Evolutionary conservation across 2,888 invertebrate species (phyloP), one percentile per base, ranked within the genome.

Genomic region (Hipparchia semele): DNA sequence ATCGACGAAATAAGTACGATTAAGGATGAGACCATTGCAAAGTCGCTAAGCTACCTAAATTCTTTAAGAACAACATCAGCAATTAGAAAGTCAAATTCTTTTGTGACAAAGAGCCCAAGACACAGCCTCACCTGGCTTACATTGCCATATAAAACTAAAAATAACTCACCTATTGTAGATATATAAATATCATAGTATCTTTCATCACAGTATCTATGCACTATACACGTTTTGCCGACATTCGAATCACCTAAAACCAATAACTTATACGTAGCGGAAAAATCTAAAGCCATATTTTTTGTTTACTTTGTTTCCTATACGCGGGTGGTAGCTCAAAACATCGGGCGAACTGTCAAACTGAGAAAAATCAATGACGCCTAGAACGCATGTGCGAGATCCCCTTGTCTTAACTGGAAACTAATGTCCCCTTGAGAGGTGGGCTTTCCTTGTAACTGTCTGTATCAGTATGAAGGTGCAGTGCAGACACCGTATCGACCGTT

Each of bases 171-270:
- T 94, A 98, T 98, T 79, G 98, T 98, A 66, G 97, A 97, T 93
- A 98, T 98, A 91, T 98, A 98, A 80, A 98, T 97, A 88, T 98
- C 98, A 92, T 97, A 98, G 91, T 97, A 98, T 83, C 97, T 95
- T 90, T 98, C 98, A 88, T 98, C 98, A 88, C 98, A 98, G 86
- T 97, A 98, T 90, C 98, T 95, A 89, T 98, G 98, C 82, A 98
- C 97, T 82, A 98, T 97, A 91, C 98, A 98, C 75, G 98, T 98
- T 94, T 98, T 98, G 23, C 98, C 98, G 77, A 98, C 98, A 94
- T 98, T 98, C 70, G 97, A 97, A 94, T 98, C 98, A 73, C 98
- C 98, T 85, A 98, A 94, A 83, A 98, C 97, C 84, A 98, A 94
- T 79, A 98, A 95, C 94, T 98, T 98, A 90, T 97, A 98, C 79